Percentiles rank a stretch among this genome's conserved stretches.
Conservation (phyloP, 2,797 vertebrate genomes). For the Parotocinclus haroldoi region DNA sequence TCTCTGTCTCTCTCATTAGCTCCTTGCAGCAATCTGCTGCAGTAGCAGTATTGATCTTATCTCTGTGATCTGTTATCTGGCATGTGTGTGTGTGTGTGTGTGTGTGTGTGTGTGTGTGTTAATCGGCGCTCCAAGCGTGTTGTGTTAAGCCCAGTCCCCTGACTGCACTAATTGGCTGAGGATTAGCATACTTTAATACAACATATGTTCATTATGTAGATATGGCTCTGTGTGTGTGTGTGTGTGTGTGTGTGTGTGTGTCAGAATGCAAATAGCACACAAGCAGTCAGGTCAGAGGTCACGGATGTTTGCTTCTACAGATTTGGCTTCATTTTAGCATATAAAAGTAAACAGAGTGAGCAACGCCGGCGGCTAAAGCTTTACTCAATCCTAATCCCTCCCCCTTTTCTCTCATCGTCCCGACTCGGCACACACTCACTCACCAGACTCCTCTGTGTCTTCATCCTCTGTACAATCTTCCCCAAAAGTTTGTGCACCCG, state of each 20-base stretch:
- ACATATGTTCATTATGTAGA: not conserved
- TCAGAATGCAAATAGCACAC: not conserved
- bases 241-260: not conserved
- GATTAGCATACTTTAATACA: slow-evolving; percentile 5
- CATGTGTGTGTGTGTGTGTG: slow-evolving; percentile 3
- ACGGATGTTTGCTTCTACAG: not conserved
- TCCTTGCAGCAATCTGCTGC: slow-evolving; percentile 54
- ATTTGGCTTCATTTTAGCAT: not conserved
- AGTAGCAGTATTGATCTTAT: not conserved
- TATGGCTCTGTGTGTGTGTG: slow-evolving; percentile 2
- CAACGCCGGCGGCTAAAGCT: not conserved
- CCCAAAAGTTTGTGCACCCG: no score
- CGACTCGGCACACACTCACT: not conserved
- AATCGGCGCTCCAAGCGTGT: not conserved
- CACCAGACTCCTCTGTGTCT: no score
- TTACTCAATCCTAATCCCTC: not conserved
- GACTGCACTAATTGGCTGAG: not conserved
- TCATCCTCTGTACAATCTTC: no score
- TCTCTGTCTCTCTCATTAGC: not conserved
- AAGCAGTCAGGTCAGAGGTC: not conserved
- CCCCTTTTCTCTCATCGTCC: not conserved
- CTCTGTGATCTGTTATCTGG: not conserved
- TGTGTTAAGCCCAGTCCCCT: not conserved
- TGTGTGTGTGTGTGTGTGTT: not conserved
- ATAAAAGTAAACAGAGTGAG: not conserved